A percentile compares a stretch with the other conserved stretches of the same genome.
Evolutionary conservation across 2,113 vertebrate species (phyloP).

Genomic region (Corapipo altera): DNA sequence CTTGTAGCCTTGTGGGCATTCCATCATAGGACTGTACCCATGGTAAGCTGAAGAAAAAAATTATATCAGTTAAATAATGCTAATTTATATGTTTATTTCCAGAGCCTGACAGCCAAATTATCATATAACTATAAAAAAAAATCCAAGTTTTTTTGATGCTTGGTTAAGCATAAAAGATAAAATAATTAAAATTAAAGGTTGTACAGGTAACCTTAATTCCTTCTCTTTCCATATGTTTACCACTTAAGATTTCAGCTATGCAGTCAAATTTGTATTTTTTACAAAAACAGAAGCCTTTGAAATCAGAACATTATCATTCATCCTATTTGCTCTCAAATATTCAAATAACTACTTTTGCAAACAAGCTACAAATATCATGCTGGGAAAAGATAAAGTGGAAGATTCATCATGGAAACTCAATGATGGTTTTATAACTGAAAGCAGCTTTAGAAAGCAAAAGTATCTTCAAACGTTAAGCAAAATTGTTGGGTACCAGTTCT

Average conservation of each 20-base stretch:
- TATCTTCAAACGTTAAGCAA: neutral
- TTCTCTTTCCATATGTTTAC: neutral
- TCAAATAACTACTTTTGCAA: neutral
- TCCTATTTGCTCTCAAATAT: neutral
- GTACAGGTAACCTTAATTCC: neutral
- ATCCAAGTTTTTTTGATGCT: neutral
- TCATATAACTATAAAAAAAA: neutral
- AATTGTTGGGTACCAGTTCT: neutral
- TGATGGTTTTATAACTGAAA: neutral
- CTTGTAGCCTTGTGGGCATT: conserved; percentile 93
- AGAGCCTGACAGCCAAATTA: neutral
- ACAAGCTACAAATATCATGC: neutral
- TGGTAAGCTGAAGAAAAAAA: conserved; percentile 79
- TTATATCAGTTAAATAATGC: neutral
- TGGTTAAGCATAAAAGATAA: neutral
- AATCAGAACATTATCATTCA: neutral
- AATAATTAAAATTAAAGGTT: neutral
- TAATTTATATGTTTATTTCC: neutral
- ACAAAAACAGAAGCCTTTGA: neutral
- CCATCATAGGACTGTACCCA: conserved; percentile 78
- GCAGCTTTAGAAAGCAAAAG: neutral
- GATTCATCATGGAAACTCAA: neutral
- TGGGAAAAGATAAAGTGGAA: neutral
- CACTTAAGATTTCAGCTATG: neutral
- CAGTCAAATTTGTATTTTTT: neutral